Percentiles rank a stretch among this genome's conserved stretches.
These are phyloP conservation scores for Arbacia lixula DNA, from an alignment of 53 echinoderm and acorn worm species.

Conservation along the genomic window DNA sequence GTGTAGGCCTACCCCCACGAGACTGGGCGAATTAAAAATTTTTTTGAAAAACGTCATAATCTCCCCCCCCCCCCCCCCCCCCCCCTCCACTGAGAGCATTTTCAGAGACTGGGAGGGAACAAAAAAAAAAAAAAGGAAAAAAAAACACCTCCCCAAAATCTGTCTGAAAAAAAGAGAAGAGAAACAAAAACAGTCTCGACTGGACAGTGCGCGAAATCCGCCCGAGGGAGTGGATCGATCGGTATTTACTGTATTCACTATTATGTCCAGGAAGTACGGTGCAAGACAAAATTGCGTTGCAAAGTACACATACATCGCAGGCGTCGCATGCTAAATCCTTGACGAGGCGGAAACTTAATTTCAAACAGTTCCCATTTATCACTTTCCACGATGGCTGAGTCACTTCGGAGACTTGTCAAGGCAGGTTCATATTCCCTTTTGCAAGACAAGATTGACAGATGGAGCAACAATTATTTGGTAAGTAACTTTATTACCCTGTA, in stretches of 20 bases:
- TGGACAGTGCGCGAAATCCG: too few relatives aligned
- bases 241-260: background rate
- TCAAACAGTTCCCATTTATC: background rate
- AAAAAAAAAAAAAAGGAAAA: too few relatives aligned
- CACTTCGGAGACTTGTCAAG: conserved; percentile 77
- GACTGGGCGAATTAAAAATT: too few relatives aligned
- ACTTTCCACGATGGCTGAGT: conserved; percentile 76
- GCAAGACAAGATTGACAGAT: conserved; percentile 91
- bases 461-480: conserved; percentile 88
- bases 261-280: background rate
- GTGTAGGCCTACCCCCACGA: too few relatives aligned
- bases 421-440: conserved; percentile 71
- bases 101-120: too few relatives aligned
- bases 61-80: too few relatives aligned
- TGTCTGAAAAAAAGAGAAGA: too few relatives aligned
- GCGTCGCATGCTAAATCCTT: conserved; percentile 30
- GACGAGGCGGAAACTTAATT: background rate
- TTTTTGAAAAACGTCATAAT: too few relatives aligned
- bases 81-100: too few relatives aligned
- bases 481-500: conserved; percentile 35
- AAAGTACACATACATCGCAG: conserved; percentile 9
- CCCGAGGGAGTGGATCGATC: too few relatives aligned
- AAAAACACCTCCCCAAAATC: too few relatives aligned
- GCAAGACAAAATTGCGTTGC: background rate
- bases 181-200: too few relatives aligned